Evolutionary conservation across 2,113 vertebrate species (phyloP).

Genomic region (Panurus biarmicus): DNA sequence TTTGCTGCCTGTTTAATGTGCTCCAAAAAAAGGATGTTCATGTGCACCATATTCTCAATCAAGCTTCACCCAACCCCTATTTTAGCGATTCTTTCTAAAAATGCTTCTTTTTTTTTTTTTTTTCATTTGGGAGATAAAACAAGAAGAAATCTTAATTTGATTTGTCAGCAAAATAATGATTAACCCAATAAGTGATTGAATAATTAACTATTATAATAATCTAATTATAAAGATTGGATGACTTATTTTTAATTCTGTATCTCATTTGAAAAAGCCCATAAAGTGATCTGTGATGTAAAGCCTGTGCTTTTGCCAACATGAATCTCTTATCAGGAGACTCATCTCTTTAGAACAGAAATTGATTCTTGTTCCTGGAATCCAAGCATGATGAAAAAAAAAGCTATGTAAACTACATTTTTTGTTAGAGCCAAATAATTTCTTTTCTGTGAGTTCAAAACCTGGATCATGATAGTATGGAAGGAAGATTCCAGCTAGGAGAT

Average conservation of each 20-base stretch:
- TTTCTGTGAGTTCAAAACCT: background rate
- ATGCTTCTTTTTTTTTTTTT: background rate
- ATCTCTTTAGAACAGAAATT: background rate
- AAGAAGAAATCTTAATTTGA: background rate
- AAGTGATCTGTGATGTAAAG: background rate
- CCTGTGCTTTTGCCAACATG: background rate
- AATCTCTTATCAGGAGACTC: background rate
- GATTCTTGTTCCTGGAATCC: background rate
- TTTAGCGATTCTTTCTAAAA: background rate
- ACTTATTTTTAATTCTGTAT: background rate
- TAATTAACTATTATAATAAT: background rate
- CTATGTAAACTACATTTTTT: background rate
- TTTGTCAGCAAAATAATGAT: background rate
- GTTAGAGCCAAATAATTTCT: background rate
- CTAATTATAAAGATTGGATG: background rate
- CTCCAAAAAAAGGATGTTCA: background rate
- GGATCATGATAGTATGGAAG: background rate
- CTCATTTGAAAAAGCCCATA: background rate
- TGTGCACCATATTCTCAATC: background rate
- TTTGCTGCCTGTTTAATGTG: background rate
- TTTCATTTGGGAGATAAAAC: background rate
- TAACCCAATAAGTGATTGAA: background rate
- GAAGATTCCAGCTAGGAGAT: background rate
- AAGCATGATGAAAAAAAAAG: background rate
- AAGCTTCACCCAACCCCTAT: background rate